These are phyloP conservation scores for Hypomecis atomaria DNA, from an alignment of 2,888 invertebrate genomes.

Conservation along the genomic window DNA sequence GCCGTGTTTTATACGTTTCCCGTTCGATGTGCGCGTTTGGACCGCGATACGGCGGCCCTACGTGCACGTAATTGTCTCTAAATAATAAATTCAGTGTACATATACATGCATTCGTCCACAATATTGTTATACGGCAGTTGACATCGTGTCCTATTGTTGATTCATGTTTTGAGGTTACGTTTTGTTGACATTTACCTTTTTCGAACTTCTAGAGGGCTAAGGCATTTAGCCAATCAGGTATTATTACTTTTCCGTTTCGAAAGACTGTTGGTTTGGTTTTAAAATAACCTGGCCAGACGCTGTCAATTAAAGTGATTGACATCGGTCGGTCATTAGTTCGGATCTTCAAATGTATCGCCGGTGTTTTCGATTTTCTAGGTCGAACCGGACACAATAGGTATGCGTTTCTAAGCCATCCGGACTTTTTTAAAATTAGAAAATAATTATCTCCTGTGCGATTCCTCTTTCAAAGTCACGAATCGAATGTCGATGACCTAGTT, in stretches of 20 bases:
- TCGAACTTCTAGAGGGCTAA: constrained; percentile 28
- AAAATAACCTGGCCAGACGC: constrained; percentile 57
- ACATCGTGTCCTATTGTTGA: constrained; percentile 78
- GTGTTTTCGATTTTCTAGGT: constrained; percentile 52
- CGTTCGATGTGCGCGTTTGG: constrained; percentile 67
- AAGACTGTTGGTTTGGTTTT: constrained; percentile 53
- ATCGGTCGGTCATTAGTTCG: constrained; percentile 73
- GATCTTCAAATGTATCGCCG: constrained; percentile 40
- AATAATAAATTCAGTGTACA: constrained; percentile 39
- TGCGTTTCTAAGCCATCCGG: constrained; percentile 19
- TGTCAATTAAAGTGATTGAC: constrained; percentile 84
- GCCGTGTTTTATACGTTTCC: constrained; percentile 78
- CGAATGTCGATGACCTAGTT: constrained; percentile 27
- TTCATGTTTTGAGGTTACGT: constrained; percentile 79
- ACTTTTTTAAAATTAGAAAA: constrained; percentile 39
- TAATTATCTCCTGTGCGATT: constrained; percentile 36
- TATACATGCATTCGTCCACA: constrained; percentile 36
- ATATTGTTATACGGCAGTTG: constrained; percentile 55
- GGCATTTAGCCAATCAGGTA: constrained; percentile 17
- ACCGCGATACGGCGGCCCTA: constrained; percentile 42
- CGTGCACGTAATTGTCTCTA: constrained; percentile 42
- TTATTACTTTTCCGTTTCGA: constrained; percentile 45
- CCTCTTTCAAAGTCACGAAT: constrained; percentile 22
- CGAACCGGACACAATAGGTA: constrained; percentile 41
- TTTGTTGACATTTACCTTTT: constrained; percentile 71